A percentile compares a stretch with the other conserved stretches of the same genome.
Conservation (phyloP, 2,888 invertebrate genomes). For the Rotaria socialis region DNA sequence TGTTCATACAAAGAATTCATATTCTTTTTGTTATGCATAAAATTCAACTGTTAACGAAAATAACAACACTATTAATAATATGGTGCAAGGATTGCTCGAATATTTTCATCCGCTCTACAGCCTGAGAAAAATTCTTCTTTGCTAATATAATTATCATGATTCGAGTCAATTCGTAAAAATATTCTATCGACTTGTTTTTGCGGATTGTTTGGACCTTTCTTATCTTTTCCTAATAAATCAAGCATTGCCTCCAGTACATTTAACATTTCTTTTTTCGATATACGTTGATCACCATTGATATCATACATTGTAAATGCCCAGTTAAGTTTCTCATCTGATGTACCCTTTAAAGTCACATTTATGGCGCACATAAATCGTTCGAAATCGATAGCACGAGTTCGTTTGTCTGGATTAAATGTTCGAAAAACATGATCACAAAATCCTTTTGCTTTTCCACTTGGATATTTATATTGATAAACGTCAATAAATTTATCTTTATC, state of each 20-base stretch:
- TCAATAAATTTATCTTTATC: conserved; percentile 59
- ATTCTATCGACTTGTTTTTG: not conserved
- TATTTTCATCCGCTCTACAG: conserved; percentile 5
- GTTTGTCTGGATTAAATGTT: conserved; percentile 51
- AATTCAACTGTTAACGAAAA: not conserved
- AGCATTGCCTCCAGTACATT: not conserved
- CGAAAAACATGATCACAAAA: conserved; percentile 58
- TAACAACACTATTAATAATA: not conserved
- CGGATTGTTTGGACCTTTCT: not conserved
- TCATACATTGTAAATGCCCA: conserved; percentile 39
- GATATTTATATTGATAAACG: conserved; percentile 58
- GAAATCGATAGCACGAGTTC: not conserved
- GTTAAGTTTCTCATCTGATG: not conserved
- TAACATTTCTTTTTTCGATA: conserved; percentile 10
- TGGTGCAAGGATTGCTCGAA: conserved; percentile 25
- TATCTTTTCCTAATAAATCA: conserved; percentile 36
- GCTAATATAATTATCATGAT: conserved; percentile 15
- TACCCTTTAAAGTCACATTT: not conserved
- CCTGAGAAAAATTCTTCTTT: conserved; percentile 7
- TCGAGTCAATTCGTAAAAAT: not conserved
- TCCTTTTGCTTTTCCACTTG: conserved; percentile 56
- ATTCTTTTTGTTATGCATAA: not conserved
- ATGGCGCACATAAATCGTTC: conserved; percentile 8
- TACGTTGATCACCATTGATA: conserved; percentile 27
- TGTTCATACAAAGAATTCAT: not conserved